Percentiles rank a stretch among this genome's conserved stretches.
Conservation (phyloP, 1,140 invertebrate genomes). For the roundworm (Caenorhabditis elegans) region DNA sequence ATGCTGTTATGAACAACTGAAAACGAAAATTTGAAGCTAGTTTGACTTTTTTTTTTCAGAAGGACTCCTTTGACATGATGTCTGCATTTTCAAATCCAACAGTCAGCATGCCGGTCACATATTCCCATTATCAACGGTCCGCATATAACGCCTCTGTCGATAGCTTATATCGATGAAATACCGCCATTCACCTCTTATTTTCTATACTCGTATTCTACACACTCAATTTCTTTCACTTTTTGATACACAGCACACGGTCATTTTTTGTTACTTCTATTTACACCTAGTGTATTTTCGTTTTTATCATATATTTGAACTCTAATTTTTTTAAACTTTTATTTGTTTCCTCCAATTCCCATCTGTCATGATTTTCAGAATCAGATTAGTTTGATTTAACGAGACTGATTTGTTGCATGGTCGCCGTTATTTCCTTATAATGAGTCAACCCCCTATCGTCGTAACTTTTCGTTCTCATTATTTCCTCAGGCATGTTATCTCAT, state of each 20-base stretch:
- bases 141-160: conserved; percentile 10
- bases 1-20: no score
- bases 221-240: not conserved
- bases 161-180: conserved; percentile 2
- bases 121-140: not conserved
- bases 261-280: not conserved
- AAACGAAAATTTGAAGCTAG: no score
- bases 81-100: conserved; percentile 7
- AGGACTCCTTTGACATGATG: not conserved
- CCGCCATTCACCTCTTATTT: not conserved
- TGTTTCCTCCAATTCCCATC: not conserved
- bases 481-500: conserved; percentile 18
- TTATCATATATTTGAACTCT: not conserved
- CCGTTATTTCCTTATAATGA: not conserved
- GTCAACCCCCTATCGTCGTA: not conserved
- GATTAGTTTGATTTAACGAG: conserved; percentile 14
- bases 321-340: no score
- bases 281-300: not conserved
- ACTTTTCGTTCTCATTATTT: conserved; percentile 21
- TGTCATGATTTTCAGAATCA: not conserved
- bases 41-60: no score
- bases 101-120: not conserved
- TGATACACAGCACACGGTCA: conserved; percentile 19
- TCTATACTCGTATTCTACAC: not conserved
- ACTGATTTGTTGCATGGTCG: conserved; percentile 17